These are phyloP conservation scores for Crotalus viridis DNA, from an alignment of 2,113 vertebrate species.

Conservation along the genomic window DNA sequence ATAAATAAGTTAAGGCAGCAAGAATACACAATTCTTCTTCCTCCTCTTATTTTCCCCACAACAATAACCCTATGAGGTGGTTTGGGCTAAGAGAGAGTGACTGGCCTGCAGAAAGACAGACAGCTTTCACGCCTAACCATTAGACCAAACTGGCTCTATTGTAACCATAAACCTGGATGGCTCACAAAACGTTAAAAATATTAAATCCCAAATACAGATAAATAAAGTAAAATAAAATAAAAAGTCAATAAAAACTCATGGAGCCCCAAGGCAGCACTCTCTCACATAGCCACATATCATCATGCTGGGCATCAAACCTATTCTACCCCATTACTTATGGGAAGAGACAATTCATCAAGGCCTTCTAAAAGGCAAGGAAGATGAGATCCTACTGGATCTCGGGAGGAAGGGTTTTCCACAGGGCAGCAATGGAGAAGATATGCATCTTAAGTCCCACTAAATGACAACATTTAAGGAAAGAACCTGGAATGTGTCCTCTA, in stretches of 20 bases:
- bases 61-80: neutral
- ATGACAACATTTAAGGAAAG: neutral
- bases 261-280: too few species aligned
- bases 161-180: neutral
- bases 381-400: neutral
- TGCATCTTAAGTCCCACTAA: neutral
- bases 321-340: neutral
- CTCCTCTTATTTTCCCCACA: too few species aligned
- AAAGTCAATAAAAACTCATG: too few species aligned
- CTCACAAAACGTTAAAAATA: neutral
- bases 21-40: too few species aligned
- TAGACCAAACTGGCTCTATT: neutral
- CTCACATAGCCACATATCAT: too few species aligned
- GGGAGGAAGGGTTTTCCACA: neutral
- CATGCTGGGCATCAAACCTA: neutral
- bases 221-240: too few species aligned
- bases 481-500: neutral
- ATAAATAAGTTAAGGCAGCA: too few species aligned
- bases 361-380: neutral
- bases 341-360: neutral
- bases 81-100: neutral
- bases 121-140: neutral
- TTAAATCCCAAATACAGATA: too few species aligned
- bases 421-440: neutral
- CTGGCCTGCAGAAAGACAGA: neutral